Base-by-base conservation (phyloP, 2,888 invertebrate genomes). In the Phyllotreta cruciferae region DNA sequence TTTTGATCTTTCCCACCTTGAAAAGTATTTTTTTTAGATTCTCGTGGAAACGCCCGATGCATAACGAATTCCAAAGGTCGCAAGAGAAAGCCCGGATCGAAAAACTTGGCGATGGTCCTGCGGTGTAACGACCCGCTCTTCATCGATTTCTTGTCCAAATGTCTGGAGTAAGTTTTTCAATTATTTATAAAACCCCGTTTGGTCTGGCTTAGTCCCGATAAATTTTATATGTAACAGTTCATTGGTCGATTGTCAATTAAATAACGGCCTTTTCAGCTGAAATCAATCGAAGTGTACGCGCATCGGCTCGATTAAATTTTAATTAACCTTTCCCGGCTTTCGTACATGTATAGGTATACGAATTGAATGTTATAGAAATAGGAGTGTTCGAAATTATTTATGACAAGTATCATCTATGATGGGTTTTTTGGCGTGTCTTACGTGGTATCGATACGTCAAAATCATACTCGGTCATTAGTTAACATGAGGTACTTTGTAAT, bases 31-130 rank as follows among this genome's bases (percentile, higher is more conserved):
- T 64, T 77, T 79, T n/a, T 82, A 93, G 93, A 93, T 82, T 94
- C 96, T 39, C 92, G 94, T 80, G 96, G 96, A 70, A 90, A 90
- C 71, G 96, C 96, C 2, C 88, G 96, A 66, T 92, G 91, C 78
- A 89, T 94, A 74, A 94, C 94, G 42, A 97, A 97, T 81, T 94
- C 94, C 68, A 96, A 96, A 81, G 96, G 96, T 0, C 90, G 94
- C 74, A 95, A 95, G 82, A 86, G 97, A 55, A 85, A 92, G 75
- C 96, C 96, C 0, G 93, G 90, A 39, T 91, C 94, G 66, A 91
- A 92, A 76, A 90, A 90, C 62, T 84, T 97, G 60, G 86, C 91
- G 11, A 86, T 90, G 75, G 93, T 92, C 37, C 86, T 96, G 60
- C 88, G 93, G 73, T 92, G 93, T 74, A 91, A 90, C 76, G 96